Evolutionary conservation across 2,113 vertebrate genomes (phyloP), one percentile per base, ranked within the genome.

Genomic region (Panthera tigris): DNA sequence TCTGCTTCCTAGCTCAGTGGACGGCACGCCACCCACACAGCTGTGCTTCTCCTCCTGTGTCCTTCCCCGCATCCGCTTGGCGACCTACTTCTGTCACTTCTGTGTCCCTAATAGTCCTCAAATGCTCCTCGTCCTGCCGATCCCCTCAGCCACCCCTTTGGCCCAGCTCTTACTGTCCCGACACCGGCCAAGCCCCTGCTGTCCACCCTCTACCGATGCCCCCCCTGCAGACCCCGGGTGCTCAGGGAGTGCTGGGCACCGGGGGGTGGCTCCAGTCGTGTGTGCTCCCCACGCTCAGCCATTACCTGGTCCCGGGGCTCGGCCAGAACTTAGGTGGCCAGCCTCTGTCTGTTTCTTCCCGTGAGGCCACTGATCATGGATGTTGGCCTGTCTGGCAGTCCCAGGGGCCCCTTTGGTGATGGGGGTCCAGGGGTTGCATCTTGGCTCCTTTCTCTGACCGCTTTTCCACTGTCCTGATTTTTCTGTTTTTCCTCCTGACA

Each of bases 41-140:
- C 50, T 57, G 8, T 33, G 84, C 73, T 15, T 13, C 83, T 61
- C 33, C 31, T 29, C 1, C 81, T 45, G 4, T 9, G 31, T n/a
- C 23, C 1, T 11, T n/a, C 48, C 27, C 13, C 19, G 3, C 25
- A 1, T 41, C 11, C 1, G 4, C 50, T 7, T 31, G 41, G 65
- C n/a, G 48, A 33, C 81, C 50, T 90, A 4, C 33, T 52, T 71
- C 41, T 78, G 74, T 80, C 68, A 39, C 27, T n/a, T 50, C 27
- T 25, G 23, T 19, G 5, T 39, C 74, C 68, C 66, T 76, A 2
- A 2, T 25, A 7, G 29, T 41, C 74, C 52, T 90, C 33, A 61
- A 0, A 7, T 2, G 0, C 2, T 25, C 29, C 21, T 61, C 1
- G 0, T 25, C 29, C 36, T 33, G 50, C 12, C 1, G 4, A 2